Evolutionary conservation across 2,888 invertebrate genomes (phyloP).

Genomic region (Plemyria rubiginata): DNA sequence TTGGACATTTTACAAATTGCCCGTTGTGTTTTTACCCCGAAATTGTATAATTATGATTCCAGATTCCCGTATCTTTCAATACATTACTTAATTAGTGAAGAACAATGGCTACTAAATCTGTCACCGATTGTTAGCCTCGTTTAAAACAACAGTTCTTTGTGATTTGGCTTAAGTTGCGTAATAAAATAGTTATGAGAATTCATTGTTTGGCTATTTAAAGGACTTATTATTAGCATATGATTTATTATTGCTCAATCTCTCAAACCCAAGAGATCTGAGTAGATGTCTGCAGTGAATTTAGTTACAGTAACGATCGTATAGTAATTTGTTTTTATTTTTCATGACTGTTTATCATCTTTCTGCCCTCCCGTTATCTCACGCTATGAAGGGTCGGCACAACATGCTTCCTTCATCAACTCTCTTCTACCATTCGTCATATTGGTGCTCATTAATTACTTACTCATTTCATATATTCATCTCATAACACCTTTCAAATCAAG

Average conservation of each 20-base stretch:
- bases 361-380: too few relatives aligned
- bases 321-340: too few relatives aligned
- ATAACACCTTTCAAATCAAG: too few relatives aligned
- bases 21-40: too few relatives aligned
- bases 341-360: too few relatives aligned
- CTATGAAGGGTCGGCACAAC: too few relatives aligned
- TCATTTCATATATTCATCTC: too few relatives aligned
- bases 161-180: constrained; percentile 20
- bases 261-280: neutral
- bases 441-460: too few relatives aligned
- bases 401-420: too few relatives aligned
- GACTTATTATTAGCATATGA: neutral
- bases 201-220: neutral
- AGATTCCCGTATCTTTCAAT: constrained; percentile 12
- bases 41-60: neutral
- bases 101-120: constrained; percentile 41
- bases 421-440: too few relatives aligned
- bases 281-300: neutral
- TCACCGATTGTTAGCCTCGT: constrained; percentile 38
- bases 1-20: too few relatives aligned
- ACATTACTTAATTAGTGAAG: constrained; percentile 27
- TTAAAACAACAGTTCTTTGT: constrained; percentile 36
- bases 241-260: neutral
- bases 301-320: too few relatives aligned
- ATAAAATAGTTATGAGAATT: constrained; percentile 7